A percentile compares a stretch with the other conserved stretches of the same genome.
These are phyloP conservation scores for Cuniculus paca DNA, from an alignment of 2,797 vertebrate species.

Conservation along the genomic window DNA sequence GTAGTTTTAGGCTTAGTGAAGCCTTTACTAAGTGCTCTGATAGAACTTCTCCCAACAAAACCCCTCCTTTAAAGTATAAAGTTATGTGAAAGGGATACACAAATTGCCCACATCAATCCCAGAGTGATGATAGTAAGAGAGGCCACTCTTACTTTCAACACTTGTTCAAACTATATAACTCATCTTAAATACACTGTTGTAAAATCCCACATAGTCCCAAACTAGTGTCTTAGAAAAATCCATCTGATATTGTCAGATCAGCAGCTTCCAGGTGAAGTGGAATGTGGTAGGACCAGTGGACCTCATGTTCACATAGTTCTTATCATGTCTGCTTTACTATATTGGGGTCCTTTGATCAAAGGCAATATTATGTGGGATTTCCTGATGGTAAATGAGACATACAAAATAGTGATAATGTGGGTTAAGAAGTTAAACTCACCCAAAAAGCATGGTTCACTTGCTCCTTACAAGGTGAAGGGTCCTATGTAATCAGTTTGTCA, in stretches of 20 bases:
- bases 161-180: not conserved
- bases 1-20: constrained; percentile 4
- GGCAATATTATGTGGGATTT: not conserved
- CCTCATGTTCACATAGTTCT: not conserved
- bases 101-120: not conserved
- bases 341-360: not conserved
- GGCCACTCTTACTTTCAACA: not conserved
- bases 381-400: not conserved
- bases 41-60: not conserved
- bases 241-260: not conserved
- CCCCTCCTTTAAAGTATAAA: not conserved
- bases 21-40: not conserved
- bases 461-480: not conserved
- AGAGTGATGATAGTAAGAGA: not conserved
- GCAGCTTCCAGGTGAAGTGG: not conserved
- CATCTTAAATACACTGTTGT: not conserved
- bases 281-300: not conserved
- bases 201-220: not conserved
- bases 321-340: not conserved
- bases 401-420: not conserved
- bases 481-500: not conserved
- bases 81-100: not conserved
- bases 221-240: not conserved
- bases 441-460: not conserved
- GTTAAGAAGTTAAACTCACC: not conserved